These are phyloP conservation scores for Neolamprologus hecqui DNA, from an alignment of 2,113 vertebrate genomes.

Conservation along the genomic window DNA sequence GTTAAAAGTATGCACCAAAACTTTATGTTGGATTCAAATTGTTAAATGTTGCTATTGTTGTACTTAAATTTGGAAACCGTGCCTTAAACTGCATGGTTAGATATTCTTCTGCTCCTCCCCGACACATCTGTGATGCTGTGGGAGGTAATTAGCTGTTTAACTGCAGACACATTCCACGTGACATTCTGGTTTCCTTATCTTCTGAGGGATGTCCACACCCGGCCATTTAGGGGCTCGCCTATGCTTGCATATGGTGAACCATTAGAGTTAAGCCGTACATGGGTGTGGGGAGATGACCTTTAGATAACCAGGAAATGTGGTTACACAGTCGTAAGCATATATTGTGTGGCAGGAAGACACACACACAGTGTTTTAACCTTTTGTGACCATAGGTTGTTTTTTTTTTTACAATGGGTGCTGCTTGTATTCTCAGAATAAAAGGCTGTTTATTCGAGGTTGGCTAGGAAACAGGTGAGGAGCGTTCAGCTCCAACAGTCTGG, in stretches of 20 bases:
- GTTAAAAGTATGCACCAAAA: neutral
- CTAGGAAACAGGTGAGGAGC: neutral
- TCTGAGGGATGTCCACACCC: neutral
- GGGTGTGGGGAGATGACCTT: neutral
- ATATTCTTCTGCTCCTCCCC: neutral
- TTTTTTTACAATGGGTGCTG: neutral
- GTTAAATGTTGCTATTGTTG: neutral
- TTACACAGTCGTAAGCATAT: rapidly evolving
- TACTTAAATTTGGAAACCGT: neutral
- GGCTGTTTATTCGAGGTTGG: neutral
- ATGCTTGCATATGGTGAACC: neutral
- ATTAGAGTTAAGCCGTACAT: neutral
- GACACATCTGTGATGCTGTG: neutral
- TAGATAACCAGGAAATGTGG: neutral
- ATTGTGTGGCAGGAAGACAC: neutral
- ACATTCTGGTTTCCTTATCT: neutral
- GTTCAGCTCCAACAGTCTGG: neutral
- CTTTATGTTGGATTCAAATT: neutral
- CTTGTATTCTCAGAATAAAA: neutral
- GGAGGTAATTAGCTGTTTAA: neutral
- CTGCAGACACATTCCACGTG: neutral
- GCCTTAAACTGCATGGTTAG: neutral
- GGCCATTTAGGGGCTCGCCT: neutral
- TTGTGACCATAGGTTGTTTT: rapidly evolving
- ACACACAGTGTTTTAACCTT: neutral